Evolutionary conservation across 1,140 invertebrate species (phyloP), one percentile per base, ranked within the genome.

Genomic region (Penaeus chinensis): DNA sequence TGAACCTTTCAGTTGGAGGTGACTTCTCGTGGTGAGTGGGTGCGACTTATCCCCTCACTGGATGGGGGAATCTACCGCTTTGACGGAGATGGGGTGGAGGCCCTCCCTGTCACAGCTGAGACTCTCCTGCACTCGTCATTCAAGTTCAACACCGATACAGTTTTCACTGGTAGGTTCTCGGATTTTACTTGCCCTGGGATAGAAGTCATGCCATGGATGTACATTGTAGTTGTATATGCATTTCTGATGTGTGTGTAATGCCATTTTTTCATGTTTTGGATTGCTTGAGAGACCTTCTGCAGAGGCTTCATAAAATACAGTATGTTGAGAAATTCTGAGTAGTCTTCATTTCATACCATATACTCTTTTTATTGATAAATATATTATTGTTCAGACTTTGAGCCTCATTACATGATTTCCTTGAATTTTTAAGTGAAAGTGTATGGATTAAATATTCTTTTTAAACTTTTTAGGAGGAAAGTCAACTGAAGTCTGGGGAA

Each of bases 11-110:
- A 90, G 79, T 89, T 93, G 81, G 90, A 98, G 96, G 92, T 98
- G 22, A 96, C 95, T 76, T 96, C 96, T 87, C 95, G 96, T 93
- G 97, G 97, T 1, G 95, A 97, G 91, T 96, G 94, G 93, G 95
- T 97, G 62, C 94, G 96, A 89, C 94, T 99, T 90, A 97, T 99
- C 91, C 98, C 98, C 61, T 98, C 98, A 0, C 92, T 99, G 16
- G 96, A 95, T 92, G 98, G 98, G 18, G 95, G 95, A 24, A 93
- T 99, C 13, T 99, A 98, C 92, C 96, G 96, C 92, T 96, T 98
- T 92, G 96, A 98, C 93, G 97, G 97, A 1, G 95, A 96, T 79
- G 95, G 94, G 90, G 94, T 99, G 82, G 96, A 98, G 93, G 94
- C 96, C 0, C 93, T 99, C 81, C 97, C 97, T 27, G 94, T 99